These are phyloP conservation scores for Hypercompe scribonia DNA, from an alignment of 2,888 invertebrate species.

Conservation along the genomic window DNA sequence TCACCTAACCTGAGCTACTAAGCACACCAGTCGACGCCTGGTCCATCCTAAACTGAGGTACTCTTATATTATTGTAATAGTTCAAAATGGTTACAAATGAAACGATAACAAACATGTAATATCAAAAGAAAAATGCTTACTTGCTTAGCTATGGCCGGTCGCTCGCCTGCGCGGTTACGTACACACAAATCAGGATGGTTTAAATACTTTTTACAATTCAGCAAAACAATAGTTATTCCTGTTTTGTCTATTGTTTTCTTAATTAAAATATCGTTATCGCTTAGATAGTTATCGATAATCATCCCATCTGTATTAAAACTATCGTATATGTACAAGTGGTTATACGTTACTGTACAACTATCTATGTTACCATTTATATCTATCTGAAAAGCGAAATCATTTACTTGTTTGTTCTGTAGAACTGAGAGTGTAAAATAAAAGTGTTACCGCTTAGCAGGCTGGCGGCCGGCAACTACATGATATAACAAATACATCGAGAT, in stretches of 20 bases:
- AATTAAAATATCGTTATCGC: slow-evolving; percentile 80
- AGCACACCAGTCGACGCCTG: slow-evolving; percentile 86
- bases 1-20: slow-evolving; percentile 79
- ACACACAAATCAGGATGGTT: slow-evolving; percentile 78
- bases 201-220: slow-evolving; percentile 75
- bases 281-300: slow-evolving; percentile 81
- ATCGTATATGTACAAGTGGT: slow-evolving; percentile 82
- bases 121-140: slow-evolving; percentile 85
- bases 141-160: slow-evolving; percentile 84
- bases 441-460: slow-evolving; percentile 71
- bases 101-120: slow-evolving; percentile 86
- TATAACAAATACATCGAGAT: slow-evolving; percentile 86
- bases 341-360: slow-evolving; percentile 84
- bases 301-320: slow-evolving; percentile 84
- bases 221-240: slow-evolving; percentile 80
- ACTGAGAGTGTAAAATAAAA: slow-evolving; percentile 81
- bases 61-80: slow-evolving; percentile 84
- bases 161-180: slow-evolving; percentile 71
- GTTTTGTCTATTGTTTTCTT: slow-evolving; percentile 78
- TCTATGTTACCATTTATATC: slow-evolving; percentile 80
- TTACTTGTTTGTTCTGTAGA: slow-evolving; percentile 67
- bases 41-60: slow-evolving; percentile 86
- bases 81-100: slow-evolving; percentile 85
- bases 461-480: slow-evolving; percentile 81
- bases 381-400: slow-evolving; percentile 78